A percentile compares a stretch with the other conserved stretches of the same genome.
Evolutionary conservation across 2,797 vertebrate species (phyloP).

Genomic region (Odontamblyopus lacepedii): DNA sequence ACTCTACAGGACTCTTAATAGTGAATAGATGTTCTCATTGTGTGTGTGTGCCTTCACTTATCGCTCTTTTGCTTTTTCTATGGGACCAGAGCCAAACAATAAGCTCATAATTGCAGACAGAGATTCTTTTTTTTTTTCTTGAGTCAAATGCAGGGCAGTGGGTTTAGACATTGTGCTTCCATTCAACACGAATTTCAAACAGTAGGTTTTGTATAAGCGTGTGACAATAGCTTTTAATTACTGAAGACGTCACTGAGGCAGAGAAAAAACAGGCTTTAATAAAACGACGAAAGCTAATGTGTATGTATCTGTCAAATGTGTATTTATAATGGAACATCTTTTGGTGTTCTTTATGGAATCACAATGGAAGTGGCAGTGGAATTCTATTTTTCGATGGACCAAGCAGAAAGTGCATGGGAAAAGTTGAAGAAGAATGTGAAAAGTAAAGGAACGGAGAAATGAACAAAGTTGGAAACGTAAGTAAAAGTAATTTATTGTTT

Average conservation of each 20-base stretch:
- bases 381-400: too few relatives aligned
- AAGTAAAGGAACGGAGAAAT: too few relatives aligned
- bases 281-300: conserved; percentile 2
- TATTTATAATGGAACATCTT: background rate
- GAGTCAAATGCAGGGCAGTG: conserved; percentile 2
- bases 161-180: background rate
- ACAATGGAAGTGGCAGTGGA: too few relatives aligned
- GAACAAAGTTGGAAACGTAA: too few relatives aligned
- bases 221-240: conserved; percentile 7
- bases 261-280: background rate
- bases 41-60: conserved; percentile 14
- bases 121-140: conserved; percentile 4
- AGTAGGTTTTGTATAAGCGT: background rate
- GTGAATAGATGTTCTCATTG: background rate
- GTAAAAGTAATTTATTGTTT: too few relatives aligned
- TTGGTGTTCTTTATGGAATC: too few relatives aligned
- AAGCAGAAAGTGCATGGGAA: too few relatives aligned
- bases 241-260: background rate
- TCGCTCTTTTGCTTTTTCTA: conserved; percentile 15
- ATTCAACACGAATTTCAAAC: background rate
- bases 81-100: conserved; percentile 6
- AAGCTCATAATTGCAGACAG: conserved; percentile 17
- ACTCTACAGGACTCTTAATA: background rate
- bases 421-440: too few relatives aligned
- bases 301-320: background rate